Evolutionary conservation across 2,797 vertebrate species (phyloP).

Genomic region (Channa striata): DNA sequence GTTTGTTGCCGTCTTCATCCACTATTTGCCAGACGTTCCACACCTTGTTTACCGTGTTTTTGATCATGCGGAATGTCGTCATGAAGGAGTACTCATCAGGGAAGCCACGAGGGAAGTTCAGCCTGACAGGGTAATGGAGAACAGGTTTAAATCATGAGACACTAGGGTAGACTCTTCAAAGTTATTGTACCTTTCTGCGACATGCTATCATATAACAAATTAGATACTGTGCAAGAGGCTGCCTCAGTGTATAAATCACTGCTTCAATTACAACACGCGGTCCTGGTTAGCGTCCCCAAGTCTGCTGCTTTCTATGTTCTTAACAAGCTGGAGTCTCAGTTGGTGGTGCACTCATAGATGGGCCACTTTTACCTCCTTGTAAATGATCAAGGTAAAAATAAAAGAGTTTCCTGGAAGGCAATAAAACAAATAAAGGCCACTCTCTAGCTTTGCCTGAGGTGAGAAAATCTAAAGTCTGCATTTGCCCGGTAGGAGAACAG

Average conservation of each 20-base stretch:
- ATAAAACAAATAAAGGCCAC: slow-evolving; percentile 78
- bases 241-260: slow-evolving; percentile 52
- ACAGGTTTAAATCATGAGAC: slow-evolving; percentile 1
- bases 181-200: slow-evolving; percentile 15
- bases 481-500: slow-evolving; percentile 45
- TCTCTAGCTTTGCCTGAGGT: slow-evolving; percentile 41
- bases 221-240: slow-evolving; percentile 14
- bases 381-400: slow-evolving; percentile 84
- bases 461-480: slow-evolving; percentile 34
- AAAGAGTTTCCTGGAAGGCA: slow-evolving; percentile 80
- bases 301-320: slow-evolving; percentile 50
- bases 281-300: slow-evolving; percentile 36
- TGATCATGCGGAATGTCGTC: slow-evolving; percentile 89
- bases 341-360: slow-evolving; percentile 74
- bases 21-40: slow-evolving; percentile 89
- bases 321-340: slow-evolving; percentile 73
- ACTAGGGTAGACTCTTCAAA: neutral
- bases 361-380: slow-evolving; percentile 76
- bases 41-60: slow-evolving; percentile 86
- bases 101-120: slow-evolving; percentile 87
- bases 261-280: slow-evolving; percentile 45
- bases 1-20: slow-evolving; percentile 84
- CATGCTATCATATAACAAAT: slow-evolving; percentile 29
- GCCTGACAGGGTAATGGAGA: slow-evolving; percentile 54
- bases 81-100: slow-evolving; percentile 89